phyloP scores from a whole-genome alignment of 2,888 invertebrate species.

The Suillia variegata region DNA sequence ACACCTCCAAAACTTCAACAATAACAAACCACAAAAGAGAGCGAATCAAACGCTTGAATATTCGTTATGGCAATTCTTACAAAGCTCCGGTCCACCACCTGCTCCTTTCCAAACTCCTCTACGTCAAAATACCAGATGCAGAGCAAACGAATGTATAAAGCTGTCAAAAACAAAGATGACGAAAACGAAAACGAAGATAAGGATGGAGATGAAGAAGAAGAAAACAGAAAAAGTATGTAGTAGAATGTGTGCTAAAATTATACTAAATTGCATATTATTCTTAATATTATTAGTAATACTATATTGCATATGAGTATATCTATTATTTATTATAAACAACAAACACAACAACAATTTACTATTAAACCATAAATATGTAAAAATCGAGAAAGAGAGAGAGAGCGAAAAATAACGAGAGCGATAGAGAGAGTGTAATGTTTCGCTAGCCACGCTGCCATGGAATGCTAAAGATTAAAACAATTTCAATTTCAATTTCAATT shows the following conservation, averaged over 20 bases:
- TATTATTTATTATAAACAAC: constrained; percentile 26
- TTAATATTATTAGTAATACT: constrained; percentile 30
- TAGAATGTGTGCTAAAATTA: constrained; percentile 24
- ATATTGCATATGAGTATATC: no score
- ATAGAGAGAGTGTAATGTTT: no score
- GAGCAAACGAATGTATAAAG: constrained; percentile 10
- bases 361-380: constrained; percentile 35
- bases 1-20: constrained; percentile 18
- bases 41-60: not conserved
- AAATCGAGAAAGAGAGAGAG: constrained; percentile 14
- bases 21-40: constrained; percentile 12
- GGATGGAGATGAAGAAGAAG: constrained; percentile 12
- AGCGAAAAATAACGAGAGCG: not conserved
- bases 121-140: constrained; percentile 1
- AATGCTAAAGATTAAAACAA: no score
- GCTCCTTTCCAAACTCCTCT: constrained; percentile 36
- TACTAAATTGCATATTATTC: constrained; percentile 36
- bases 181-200: constrained; percentile 9
- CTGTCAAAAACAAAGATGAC: constrained; percentile 8
- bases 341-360: constrained; percentile 23
- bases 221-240: constrained; percentile 29
- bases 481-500: no score
- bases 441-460: no score
- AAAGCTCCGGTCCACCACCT: constrained; percentile 31
- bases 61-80: no score